Percentiles rank a stretch among this genome's conserved stretches.
These are phyloP conservation scores for Eufriesea mexicana DNA, from an alignment of 1,140 invertebrate genomes.

Conservation along the genomic window DNA sequence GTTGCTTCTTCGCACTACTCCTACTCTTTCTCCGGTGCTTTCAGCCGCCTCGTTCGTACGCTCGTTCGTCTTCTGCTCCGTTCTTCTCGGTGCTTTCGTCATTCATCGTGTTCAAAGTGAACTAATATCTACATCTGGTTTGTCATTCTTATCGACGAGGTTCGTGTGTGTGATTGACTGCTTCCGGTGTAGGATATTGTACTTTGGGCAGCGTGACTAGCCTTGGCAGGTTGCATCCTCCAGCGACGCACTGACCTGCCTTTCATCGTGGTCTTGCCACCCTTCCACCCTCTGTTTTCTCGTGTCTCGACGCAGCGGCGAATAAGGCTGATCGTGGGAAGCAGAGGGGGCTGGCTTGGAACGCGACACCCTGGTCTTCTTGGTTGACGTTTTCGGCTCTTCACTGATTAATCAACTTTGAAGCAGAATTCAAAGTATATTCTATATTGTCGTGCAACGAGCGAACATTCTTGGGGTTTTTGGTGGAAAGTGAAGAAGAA, in stretches of 20 bases:
- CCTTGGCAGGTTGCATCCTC: not conserved
- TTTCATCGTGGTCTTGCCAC: not conserved
- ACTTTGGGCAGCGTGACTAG: not conserved
- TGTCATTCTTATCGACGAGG: not conserved
- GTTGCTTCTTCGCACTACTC: slow-evolving; percentile 29
- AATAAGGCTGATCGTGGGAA: not conserved
- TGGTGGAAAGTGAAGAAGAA: not conserved
- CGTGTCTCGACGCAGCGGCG: not conserved
- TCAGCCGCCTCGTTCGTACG: slow-evolving; percentile 53
- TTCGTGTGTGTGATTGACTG: not conserved
- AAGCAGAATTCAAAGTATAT: not conserved
- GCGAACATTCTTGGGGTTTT: not conserved
- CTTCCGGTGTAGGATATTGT: not conserved
- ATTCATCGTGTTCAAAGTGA: not conserved
- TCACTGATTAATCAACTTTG: not conserved
- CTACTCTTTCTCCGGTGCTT: slow-evolving; percentile 63
- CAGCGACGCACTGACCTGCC: slow-evolving; percentile 19
- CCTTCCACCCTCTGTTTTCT: slow-evolving; percentile 15
- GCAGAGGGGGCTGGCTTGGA: slow-evolving; percentile 6
- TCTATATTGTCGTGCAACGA: not conserved
- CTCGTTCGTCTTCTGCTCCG: slow-evolving; percentile 1
- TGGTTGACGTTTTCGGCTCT: not conserved
- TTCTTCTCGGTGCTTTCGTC: slow-evolving; percentile 1
- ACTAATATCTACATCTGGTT: not conserved
- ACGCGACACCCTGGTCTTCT: slow-evolving; percentile 1